phyloP scores from a whole-genome alignment of 2,797 vertebrate species.

The Parauchenoglanis ngamensis region DNA sequence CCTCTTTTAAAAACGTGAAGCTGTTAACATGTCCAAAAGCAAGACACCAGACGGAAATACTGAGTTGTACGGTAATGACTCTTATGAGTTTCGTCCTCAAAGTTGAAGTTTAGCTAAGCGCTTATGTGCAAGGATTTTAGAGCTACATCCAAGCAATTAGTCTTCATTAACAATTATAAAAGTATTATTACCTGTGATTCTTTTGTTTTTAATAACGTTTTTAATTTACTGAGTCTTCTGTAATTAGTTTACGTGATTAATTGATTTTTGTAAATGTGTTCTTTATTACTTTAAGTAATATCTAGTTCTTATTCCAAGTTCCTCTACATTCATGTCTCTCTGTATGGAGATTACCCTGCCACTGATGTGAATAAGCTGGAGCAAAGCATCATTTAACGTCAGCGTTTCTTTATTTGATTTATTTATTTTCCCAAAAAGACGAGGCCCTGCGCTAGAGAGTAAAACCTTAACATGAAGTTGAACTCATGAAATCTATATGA shows the following conservation, averaged over 20 bases:
- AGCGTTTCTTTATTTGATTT: neutral
- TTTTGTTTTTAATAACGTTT: neutral
- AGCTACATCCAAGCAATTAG: neutral
- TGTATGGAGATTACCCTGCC: neutral
- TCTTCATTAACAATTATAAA: too few species aligned
- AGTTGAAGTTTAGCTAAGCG: neutral
- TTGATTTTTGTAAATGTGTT: neutral
- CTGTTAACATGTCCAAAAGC: slow-evolving; percentile 3
- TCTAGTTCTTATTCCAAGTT: neutral
- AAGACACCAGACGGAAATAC: neutral
- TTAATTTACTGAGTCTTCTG: neutral
- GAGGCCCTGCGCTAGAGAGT: neutral
- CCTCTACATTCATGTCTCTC: neutral
- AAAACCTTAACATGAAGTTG: too few species aligned
- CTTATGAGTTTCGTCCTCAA: neutral
- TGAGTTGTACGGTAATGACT: neutral
- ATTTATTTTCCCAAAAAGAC: too few species aligned
- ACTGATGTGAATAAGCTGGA: neutral
- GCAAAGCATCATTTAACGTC: neutral
- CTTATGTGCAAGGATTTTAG: too few species aligned
- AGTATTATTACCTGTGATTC: neutral
- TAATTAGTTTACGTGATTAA: neutral
- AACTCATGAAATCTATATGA: neutral
- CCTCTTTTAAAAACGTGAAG: neutral
- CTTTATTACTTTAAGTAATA: neutral